Evolutionary conservation across 2,797 vertebrate genomes (phyloP), one percentile per base, ranked within the genome.

Genomic region (Brachyrhaphis roseni): DNA sequence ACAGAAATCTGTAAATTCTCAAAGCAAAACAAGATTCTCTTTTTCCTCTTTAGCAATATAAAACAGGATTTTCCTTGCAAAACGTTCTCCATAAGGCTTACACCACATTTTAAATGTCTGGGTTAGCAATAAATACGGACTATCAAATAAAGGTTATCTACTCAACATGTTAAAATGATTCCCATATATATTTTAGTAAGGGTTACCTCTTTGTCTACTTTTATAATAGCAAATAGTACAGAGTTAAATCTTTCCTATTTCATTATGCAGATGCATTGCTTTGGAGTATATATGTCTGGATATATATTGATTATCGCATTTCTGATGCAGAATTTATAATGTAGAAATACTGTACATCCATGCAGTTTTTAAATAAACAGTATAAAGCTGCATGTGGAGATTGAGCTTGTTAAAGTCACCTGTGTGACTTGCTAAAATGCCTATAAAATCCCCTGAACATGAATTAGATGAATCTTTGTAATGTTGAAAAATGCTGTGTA

Each of bases 61-160:
- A 64, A 76, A 76, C 72, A 46, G 1, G 57, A 46, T 77, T 83
- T 55, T 57, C 71, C 47, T 87, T 88, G 86, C 82, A 88, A 80
- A 89, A 86, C 59, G 78, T 66, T 59, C 88, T 79, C 72, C 79
- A 85, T 82, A 93, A 88, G 86, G 86, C 88, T 78, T 84, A 84
- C 75, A 86, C 79, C 82, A 87, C 78, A 89, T 78, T 68, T 82
- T 82, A 87, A 87, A 92, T 88, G 81, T 78, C 84, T 89, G 82
- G 84, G 87, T 90, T 85, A 89, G 90, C 87, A 94, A 96, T 95
- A 95, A 95, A 95, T 95, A 93, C 87, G 66, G 78, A 84, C 74
- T 81, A 78, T 76, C 78, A 90, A 90, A 91, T 83, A 79, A 78
- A 91, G 84, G 86, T 83, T 90, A 88, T 74, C 75, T 59, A 78